Evolutionary conservation across 2,888 invertebrate genomes (phyloP).

Genomic region (Mesorhabditis spiculigera): DNA sequence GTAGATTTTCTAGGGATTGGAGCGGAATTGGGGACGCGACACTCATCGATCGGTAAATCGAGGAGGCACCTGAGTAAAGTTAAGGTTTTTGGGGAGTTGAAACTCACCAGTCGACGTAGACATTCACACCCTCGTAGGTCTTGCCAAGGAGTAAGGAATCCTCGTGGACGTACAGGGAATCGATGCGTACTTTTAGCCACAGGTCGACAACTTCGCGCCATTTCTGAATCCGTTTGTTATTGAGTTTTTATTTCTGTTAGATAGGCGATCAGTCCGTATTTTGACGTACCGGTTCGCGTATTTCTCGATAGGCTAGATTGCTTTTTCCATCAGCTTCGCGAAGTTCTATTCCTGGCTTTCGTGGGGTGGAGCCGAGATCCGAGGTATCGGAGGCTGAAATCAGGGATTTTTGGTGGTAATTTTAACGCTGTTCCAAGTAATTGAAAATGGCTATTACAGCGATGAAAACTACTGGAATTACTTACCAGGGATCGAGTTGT

Average conservation of each 20-base stretch:
- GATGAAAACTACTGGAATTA: not conserved
- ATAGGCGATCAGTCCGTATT: too few relatives aligned
- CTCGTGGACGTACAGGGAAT: not conserved
- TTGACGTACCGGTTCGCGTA: not conserved
- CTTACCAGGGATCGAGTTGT: slow-evolving; percentile 51
- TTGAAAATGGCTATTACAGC: not conserved
- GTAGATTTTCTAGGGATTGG: not conserved
- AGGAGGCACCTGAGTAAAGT: slow-evolving; percentile 2
- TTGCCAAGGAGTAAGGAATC: not conserved
- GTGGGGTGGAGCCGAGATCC: slow-evolving; percentile 3
- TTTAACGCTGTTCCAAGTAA: not conserved
- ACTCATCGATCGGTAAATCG: not conserved
- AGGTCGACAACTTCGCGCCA: not conserved
- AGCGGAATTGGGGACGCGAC: not conserved
- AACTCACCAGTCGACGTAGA: not conserved
- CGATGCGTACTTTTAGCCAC: slow-evolving; percentile 1
- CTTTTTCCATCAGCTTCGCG: not conserved
- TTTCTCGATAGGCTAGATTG: not conserved
- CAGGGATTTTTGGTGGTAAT: not conserved
- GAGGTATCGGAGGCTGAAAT: slow-evolving; percentile 4
- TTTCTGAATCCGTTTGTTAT: not conserved
- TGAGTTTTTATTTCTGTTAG: too few relatives aligned
- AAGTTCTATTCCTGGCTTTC: not conserved
- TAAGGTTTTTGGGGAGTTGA: not conserved
- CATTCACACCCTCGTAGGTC: not conserved